Conservation (phyloP, 2,113 vertebrate species). For the Cyphomyrus discorhynchus region DNA sequence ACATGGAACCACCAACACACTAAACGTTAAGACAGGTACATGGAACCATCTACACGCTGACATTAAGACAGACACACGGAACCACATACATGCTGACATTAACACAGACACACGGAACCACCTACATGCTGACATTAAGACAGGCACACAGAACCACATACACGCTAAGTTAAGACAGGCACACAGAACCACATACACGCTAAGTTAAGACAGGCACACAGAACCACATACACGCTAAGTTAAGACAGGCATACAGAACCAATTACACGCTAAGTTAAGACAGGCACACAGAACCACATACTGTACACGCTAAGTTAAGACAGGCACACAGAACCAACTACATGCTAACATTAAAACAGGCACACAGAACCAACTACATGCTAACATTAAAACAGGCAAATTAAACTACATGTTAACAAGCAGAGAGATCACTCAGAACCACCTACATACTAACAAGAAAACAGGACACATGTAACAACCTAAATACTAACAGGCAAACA, state of each 20-base stretch:
- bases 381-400: background rate
- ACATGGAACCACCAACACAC: background rate
- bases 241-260: background rate
- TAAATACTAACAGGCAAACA: background rate
- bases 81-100: background rate
- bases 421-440: background rate
- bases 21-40: background rate
- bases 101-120: background rate
- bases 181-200: background rate
- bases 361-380: background rate
- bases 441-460: background rate
- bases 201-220: background rate
- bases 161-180: background rate
- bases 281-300: background rate
- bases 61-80: background rate
- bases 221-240: background rate
- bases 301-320: background rate
- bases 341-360: background rate
- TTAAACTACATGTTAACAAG: background rate
- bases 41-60: background rate
- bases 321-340: background rate
- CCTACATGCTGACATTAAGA: background rate
- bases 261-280: background rate
- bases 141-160: background rate
- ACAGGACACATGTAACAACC: background rate